Base-by-base conservation (phyloP, 2,888 invertebrate genomes). In the Hirtodrosophila duncani region DNA sequence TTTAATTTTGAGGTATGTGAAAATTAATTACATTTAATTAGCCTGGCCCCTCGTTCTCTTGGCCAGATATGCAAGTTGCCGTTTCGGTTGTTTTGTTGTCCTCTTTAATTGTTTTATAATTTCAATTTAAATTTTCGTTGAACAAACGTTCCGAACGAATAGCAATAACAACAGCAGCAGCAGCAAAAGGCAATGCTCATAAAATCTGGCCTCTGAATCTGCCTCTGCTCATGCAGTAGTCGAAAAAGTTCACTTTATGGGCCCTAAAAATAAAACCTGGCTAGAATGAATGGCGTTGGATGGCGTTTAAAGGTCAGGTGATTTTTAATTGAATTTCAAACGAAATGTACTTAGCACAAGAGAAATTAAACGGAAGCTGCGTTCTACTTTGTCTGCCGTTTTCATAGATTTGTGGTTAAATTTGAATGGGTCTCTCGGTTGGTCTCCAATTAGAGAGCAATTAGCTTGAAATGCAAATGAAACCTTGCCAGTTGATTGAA, bases 21-120 rank as follows among this genome's bases (percentile, higher is more conserved):
- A 66, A 79, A 79, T 79, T 79, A 82, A 79, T 79, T 79, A 75
- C 82, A 67, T 82, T 79, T 82, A 79, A 79, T 79, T 79, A 75
- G 64, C 53, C 43, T 20, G 11, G 2, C 48, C 27, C 34, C 27
- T 24, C 33, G 30, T 43, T 43, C 48, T 27, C 23, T 17, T 30
- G 36, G 39, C 20, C 30, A 33, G 33, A 13, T 45, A 57, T 49
- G 48, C 48, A 53, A 51, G 50, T 65, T 72, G 72, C 81, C 71
- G 79, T 72, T 72, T 67, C 23, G 13, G 37, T 41, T 27, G 11
- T 14, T 14, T 29, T 27, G 13, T 24, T 38, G 23, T 34, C 17
- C 49, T 50, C 41, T 66, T 81, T 81, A 77, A 78, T 62, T 71
- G 72, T 65, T 60, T 60, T 63, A 81, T 78, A 81, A 81, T 74